Percentiles rank a stretch among this genome's conserved stretches.
These are phyloP conservation scores for Sipha maydis DNA, from an alignment of 2,888 invertebrate species.

Conservation along the genomic window DNA sequence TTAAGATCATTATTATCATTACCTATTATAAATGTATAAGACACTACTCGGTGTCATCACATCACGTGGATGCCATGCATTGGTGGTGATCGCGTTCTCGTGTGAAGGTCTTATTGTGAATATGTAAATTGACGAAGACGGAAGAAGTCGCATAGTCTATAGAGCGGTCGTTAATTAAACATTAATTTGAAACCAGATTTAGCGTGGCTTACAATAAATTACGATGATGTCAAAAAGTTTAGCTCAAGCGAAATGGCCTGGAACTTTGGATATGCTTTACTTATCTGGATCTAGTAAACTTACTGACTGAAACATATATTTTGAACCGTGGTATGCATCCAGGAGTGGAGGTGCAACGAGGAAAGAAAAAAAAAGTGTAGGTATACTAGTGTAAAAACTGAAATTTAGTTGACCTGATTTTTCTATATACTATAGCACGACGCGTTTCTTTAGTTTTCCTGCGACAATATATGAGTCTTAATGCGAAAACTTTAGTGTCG, in stretches of 20 bases:
- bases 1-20: too few species aligned
- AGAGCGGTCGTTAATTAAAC: constrained; percentile 47
- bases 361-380: neutral
- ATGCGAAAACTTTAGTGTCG: constrained; percentile 32
- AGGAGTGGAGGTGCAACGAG: neutral
- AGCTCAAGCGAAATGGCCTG: constrained; percentile 19
- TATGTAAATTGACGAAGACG: constrained; percentile 8
- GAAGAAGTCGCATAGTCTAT: neutral
- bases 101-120: neutral
- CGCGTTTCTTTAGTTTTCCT: constrained; percentile 2
- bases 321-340: neutral
- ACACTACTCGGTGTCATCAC: too few species aligned
- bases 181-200: constrained; percentile 57
- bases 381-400: constrained; percentile 9
- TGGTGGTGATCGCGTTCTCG: neutral
- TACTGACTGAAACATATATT: constrained; percentile 11
- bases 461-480: constrained; percentile 1
- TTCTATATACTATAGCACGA: neutral
- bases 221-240: constrained; percentile 56
- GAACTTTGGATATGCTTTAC: constrained; percentile 55
- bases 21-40: too few species aligned
- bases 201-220: constrained; percentile 48
- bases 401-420: constrained; percentile 41
- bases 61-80: neutral
- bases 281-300: constrained; percentile 49